A percentile compares a stretch with the other conserved stretches of the same genome.
Evolutionary conservation across 2,113 vertebrate species (phyloP).

Genomic region (Emydocephalus ijimae): DNA sequence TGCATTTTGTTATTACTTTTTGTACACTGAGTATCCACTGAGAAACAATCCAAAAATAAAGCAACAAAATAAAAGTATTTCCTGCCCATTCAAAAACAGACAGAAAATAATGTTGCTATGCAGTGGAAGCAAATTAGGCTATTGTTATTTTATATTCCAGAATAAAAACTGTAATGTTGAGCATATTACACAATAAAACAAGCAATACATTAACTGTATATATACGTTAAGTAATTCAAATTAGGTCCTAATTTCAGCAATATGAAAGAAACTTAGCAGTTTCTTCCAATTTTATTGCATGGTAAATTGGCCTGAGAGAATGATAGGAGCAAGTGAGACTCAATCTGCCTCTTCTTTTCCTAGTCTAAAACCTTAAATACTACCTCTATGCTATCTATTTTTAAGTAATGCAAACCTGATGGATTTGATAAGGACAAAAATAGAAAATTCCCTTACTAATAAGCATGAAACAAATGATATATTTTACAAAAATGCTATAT

Average conservation of each 20-base stretch:
- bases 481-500: not conserved
- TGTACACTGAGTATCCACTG: not conserved
- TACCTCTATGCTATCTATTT: not conserved
- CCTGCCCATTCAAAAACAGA: not conserved
- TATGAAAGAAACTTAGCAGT: not conserved
- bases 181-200: not conserved
- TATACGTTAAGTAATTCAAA: not conserved
- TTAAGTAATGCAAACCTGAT: not conserved
- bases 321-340: rapidly evolving
- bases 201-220: not conserved
- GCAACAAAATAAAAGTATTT: not conserved
- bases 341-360: not conserved
- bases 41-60: not conserved
- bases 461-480: not conserved
- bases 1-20: not conserved
- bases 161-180: not conserved
- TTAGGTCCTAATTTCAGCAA: conserved; percentile 11
- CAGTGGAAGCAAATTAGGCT: not conserved
- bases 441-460: not conserved
- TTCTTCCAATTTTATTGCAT: not conserved
- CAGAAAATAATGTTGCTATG: conserved; percentile 25
- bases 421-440: not conserved
- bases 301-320: not conserved
- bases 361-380: not conserved
- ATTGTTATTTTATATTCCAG: not conserved